A percentile compares a stretch with the other conserved stretches of the same genome.
These are phyloP conservation scores for Pelosia muscerda DNA, from an alignment of 2,888 invertebrate genomes.

Conservation along the genomic window DNA sequence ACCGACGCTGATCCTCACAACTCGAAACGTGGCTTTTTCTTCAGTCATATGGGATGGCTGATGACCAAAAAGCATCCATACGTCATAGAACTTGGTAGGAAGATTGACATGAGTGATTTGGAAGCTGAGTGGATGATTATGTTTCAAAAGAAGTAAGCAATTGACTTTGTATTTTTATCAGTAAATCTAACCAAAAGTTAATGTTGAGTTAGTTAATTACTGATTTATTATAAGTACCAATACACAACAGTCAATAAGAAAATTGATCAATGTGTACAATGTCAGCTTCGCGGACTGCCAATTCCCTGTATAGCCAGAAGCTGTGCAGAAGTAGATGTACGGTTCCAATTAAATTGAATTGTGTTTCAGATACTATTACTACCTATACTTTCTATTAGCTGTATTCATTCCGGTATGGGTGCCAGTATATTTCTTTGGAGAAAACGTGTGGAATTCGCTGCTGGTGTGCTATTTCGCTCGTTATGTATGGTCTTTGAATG, in stretches of 20 bases:
- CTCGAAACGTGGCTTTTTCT: slow-evolving; percentile 93
- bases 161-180: slow-evolving; percentile 78
- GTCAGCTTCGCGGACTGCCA: too few species aligned
- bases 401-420: slow-evolving; percentile 88
- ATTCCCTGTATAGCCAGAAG: neutral
- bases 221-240: too few species aligned
- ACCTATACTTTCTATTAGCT: slow-evolving; percentile 86
- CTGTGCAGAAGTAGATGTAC: neutral
- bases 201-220: too few species aligned
- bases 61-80: slow-evolving; percentile 92
- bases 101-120: slow-evolving; percentile 92
- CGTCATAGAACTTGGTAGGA: slow-evolving; percentile 88
- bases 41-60: slow-evolving; percentile 95
- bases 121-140: slow-evolving; percentile 90
- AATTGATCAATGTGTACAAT: too few species aligned
- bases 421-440: slow-evolving; percentile 90
- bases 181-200: too few species aligned
- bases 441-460: slow-evolving; percentile 87
- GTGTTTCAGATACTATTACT: slow-evolving; percentile 89
- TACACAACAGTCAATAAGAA: too few species aligned
- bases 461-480: slow-evolving; percentile 88
- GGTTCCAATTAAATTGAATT: too few species aligned
- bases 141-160: slow-evolving; percentile 90
- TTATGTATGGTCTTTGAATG: slow-evolving; percentile 89
- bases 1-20: slow-evolving; percentile 93